phyloP scores from a whole-genome alignment of 2,113 vertebrate genomes.

The Proteles cristata region DNA sequence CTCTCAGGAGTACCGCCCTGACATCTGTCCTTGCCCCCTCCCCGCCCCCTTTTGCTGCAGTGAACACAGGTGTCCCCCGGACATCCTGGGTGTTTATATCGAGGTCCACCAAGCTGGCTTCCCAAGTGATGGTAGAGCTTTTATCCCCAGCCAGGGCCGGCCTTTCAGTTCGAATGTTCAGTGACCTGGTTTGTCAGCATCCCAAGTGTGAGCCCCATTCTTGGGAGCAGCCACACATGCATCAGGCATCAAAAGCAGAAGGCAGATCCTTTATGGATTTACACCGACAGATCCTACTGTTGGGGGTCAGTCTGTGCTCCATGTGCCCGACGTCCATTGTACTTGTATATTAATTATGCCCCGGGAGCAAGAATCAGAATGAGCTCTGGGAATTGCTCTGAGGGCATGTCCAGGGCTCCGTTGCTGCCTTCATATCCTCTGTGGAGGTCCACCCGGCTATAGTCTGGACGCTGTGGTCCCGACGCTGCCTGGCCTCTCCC shows the following conservation, averaged over 20 bases:
- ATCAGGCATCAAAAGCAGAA: background rate
- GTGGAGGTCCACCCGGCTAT: fast-evolving
- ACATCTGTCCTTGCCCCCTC: background rate
- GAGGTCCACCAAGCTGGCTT: too few species aligned
- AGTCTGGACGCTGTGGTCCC: background rate
- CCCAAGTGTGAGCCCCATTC: fast-evolving
- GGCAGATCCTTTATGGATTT: fast-evolving
- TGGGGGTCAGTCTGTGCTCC: fast-evolving
- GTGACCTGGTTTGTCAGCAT: background rate
- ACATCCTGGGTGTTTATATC: background rate
- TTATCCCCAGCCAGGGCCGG: background rate
- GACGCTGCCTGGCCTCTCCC: background rate
- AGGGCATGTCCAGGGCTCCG: fast-evolving
- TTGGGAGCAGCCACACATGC: background rate
- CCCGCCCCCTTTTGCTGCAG: background rate
- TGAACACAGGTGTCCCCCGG: background rate
- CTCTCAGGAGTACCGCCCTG: fast-evolving
- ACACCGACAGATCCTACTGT: fast-evolving
- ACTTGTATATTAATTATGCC: background rate
- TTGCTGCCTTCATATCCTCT: fast-evolving
- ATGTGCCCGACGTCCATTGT: fast-evolving
- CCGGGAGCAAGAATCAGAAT: background rate
- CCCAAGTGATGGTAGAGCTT: fast-evolving
- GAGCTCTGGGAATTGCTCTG: fast-evolving
- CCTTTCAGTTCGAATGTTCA: background rate